These are phyloP conservation scores for Anarsia innoxiella DNA, from an alignment of 2,888 invertebrate genomes.

Conservation along the genomic window DNA sequence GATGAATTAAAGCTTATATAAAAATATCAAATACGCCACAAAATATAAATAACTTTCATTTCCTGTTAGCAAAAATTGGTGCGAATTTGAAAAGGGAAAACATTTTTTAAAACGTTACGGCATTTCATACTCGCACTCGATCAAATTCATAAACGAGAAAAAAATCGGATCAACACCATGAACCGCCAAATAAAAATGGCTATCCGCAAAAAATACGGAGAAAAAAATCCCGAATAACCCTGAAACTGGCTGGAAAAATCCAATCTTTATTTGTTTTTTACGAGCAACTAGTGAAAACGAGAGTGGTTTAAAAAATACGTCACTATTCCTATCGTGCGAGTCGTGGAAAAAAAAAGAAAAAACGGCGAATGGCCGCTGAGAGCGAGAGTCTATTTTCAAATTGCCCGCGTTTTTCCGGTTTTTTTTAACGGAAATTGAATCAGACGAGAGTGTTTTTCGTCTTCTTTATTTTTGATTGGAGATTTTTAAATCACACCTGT, in stretches of 20 bases:
- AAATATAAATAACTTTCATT: too few species aligned
- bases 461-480: too few species aligned
- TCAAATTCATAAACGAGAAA: conserved; percentile 3
- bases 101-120: neutral
- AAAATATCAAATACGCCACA: too few species aligned
- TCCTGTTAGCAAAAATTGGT: too few species aligned
- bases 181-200: conserved; percentile 14
- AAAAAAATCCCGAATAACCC: conserved; percentile 51
- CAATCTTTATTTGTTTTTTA: conserved; percentile 69
- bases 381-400: conserved; percentile 68
- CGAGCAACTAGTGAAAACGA: conserved; percentile 63
- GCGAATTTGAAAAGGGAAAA: too few species aligned
- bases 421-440: conserved; percentile 12
- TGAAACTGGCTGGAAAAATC: conserved; percentile 51
- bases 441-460: too few species aligned
- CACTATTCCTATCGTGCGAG: conserved; percentile 69
- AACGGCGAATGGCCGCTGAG: conserved; percentile 44
- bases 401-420: conserved; percentile 44
- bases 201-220: conserved; percentile 32
- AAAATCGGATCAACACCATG: conserved; percentile 13
- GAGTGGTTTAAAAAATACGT: conserved; percentile 60
- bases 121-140: neutral
- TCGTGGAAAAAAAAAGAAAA: conserved; percentile 52
- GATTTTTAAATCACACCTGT: too few species aligned
- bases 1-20: too few species aligned